Base-by-base conservation (phyloP, 2,888 invertebrate genomes). In the Sarcophaga carnaria region DNA sequence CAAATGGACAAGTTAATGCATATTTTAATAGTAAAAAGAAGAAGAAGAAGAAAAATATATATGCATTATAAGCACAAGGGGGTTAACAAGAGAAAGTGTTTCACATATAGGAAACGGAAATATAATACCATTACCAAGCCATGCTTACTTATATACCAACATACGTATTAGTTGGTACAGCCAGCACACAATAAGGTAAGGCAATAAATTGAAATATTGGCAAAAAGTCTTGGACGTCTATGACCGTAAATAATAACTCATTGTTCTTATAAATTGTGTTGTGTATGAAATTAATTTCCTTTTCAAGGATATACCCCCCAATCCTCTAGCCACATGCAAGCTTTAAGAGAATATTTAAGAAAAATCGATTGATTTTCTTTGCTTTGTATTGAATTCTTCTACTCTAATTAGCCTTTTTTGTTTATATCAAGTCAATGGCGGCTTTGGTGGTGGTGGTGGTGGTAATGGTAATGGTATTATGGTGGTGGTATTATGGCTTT, bases 1-100 rank as follows among this genome's bases (percentile, higher is more conserved):
- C 64, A 20, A 74, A 83, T 81, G 70, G 79, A 83, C 83, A 86
- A 83, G 69, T 83, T 83, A 77, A 83, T 80, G 62, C 64, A 81
- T 78, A 54, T 86, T 54, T 54, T 60, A 78, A 78, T 81, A 74
- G 80, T 47, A 77, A 37, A 37, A 37, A 37, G 10, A 37, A 10
- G 37, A 37, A 37, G 37, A 37, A 37, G 37, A 37, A 37, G 37
- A 37, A 37, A 37, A 37, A 37, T 37, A 37, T 37, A 37, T 37
- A 10, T 37, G 37, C 37, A 37, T 37, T 37, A 37, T 10, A 37
- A 37, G 8, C 10, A 37, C 37, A 10, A 37, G 37, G 2, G 37
- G 37, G 37, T 37, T 37, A 37, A 37, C 37, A 37, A 10, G 8
- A 37, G 37, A 37, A 37, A 37, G 37, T 37, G 37, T 37, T 37